Conservation (phyloP, 2,113 vertebrate genomes). For the Triplophysa tibetana region DNA sequence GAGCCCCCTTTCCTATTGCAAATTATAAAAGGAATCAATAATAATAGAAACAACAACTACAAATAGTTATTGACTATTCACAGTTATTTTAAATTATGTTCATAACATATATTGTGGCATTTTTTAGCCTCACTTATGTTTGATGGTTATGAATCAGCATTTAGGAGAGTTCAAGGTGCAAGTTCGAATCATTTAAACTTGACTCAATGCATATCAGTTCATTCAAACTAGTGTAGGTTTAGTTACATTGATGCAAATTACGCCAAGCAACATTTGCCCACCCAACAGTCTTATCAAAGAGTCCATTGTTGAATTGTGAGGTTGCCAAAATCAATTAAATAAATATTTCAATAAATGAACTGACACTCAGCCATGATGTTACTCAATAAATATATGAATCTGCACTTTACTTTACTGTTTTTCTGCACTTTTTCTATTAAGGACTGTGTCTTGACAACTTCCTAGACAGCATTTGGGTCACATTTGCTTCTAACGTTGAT, state of each 20-base stretch:
- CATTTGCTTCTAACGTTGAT: background rate
- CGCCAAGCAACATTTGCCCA: background rate
- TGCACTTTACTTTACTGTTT: background rate
- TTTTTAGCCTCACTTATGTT: background rate
- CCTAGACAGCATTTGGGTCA: background rate
- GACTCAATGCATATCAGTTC: background rate
- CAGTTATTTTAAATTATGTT: too few relatives aligned
- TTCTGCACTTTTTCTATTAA: background rate
- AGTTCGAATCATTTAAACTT: background rate
- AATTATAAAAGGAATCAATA: slow-evolving; percentile 43
- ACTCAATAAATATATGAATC: background rate
- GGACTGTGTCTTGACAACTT: background rate
- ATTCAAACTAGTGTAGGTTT: background rate
- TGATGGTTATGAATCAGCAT: background rate
- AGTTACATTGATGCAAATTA: background rate
- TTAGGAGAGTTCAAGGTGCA: background rate
- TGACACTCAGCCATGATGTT: background rate
- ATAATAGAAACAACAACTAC: background rate
- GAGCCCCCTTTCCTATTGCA: slow-evolving; percentile 81
- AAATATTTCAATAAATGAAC: background rate
- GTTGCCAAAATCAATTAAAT: background rate
- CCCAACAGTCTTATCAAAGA: slow-evolving; percentile 8
- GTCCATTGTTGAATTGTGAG: slow-evolving; percentile 19
- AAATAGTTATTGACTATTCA: too few relatives aligned
- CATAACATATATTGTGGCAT: background rate